phyloP scores from a whole-genome alignment of 2,113 vertebrate genomes.

The Pelmatolapia mariae region DNA sequence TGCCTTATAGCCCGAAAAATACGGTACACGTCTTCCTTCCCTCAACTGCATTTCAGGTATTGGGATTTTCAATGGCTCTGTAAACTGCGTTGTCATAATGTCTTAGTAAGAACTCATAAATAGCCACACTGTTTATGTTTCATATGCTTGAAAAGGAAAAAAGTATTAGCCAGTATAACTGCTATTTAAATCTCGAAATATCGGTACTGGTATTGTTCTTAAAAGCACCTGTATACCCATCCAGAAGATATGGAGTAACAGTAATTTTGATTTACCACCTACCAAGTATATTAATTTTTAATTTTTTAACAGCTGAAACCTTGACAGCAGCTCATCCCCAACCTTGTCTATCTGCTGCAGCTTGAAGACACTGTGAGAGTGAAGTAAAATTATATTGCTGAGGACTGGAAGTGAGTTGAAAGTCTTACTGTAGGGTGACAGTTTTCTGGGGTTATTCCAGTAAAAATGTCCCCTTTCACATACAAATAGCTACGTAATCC shows the following conservation, averaged over 20 bases:
- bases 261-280: neutral
- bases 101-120: neutral
- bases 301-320: neutral
- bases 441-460: neutral
- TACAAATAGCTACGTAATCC: neutral
- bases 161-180: neutral
- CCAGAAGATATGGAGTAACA: neutral
- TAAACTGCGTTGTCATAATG: fast-evolving
- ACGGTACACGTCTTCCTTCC: fast-evolving
- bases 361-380: neutral
- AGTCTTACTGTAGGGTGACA: neutral
- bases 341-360: neutral
- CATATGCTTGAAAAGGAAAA: neutral
- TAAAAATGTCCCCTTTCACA: neutral
- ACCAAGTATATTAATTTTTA: neutral
- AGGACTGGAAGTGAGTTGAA: neutral
- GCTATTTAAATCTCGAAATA: neutral
- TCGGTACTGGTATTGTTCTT: neutral
- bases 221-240: neutral
- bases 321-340: neutral
- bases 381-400: neutral
- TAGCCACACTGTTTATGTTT: neutral
- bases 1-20: fast-evolving
- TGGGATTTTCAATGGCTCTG: neutral
- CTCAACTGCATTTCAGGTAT: neutral